Evolutionary conservation across 2,113 vertebrate species (phyloP), one percentile per base, ranked within the genome.

Genomic region (Engystomops pustulosus): DNA sequence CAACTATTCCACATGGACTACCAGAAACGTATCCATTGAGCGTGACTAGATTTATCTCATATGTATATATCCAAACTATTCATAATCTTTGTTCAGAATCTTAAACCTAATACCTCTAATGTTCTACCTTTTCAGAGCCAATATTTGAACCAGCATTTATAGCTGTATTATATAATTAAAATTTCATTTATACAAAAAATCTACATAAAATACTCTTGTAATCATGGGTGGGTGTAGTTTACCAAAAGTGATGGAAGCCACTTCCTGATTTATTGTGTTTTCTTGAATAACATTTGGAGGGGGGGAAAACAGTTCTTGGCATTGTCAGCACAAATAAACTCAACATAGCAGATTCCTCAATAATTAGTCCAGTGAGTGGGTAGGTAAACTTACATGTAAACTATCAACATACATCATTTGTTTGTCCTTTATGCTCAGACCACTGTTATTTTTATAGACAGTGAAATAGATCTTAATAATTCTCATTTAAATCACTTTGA

Each of bases 261-360:
- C 51, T n/a, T 1, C 44, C 23, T 72, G 65, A 72, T 82, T 82
- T 82, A 58, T 55, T 82, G 30, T 82, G 51, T 60, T 82, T 82
- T 72, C 68, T 30, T 44, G 20, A 82, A 58, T 41, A 53, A 71
- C 49, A 51, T 20, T 34, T 53, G 20, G 55, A n/a, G 36, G n/a
- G 34, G 11, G 55, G 51, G 51, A 27, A 17, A 45, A 10, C 23
- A 38, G 11, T 25, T 41, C 65, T 55, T 71, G 34, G 18, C 49
- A 44, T 12, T 58, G 51, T 82, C 68, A 81, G 65, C 79, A 55
- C 23, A 38, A 82, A 25, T 45, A 44, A 38, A 60, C n/a, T 55
- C 51, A 55, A 82, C 69, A 60, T 82, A 55, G 45, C 32, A 74
- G 34, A 82, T 82, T 72, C 68, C 80, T 60, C 23, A 44, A 25